A percentile compares a stretch with the other conserved stretches of the same genome.
phyloP scores from a whole-genome alignment of 2,797 vertebrate genomes.

The Halcyon leucocephala region DNA sequence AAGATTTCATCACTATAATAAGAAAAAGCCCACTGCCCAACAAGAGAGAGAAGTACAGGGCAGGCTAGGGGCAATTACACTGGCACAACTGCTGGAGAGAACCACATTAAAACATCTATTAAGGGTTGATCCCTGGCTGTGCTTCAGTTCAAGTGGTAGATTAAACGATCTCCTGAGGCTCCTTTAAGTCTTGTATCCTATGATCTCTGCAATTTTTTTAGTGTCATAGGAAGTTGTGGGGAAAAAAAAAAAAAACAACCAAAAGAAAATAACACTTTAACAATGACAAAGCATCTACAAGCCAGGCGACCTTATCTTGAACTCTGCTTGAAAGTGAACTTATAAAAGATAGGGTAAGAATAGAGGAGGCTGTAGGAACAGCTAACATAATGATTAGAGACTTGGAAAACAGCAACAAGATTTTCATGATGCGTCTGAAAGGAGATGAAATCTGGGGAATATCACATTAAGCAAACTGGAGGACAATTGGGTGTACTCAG shows the following conservation, averaged over 20 bases:
- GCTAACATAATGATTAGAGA: not conserved
- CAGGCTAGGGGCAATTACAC: not conserved
- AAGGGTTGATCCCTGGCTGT: not conserved
- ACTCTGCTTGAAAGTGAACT: not conserved
- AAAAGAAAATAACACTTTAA: not conserved
- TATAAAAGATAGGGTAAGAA: not conserved
- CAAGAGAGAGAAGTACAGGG: not conserved
- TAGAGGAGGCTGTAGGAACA: not conserved
- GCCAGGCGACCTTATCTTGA: not conserved
- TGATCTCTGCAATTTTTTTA: not conserved
- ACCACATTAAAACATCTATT: not conserved
- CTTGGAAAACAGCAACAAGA: not conserved
- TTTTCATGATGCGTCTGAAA: not conserved
- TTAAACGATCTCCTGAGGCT: conserved; percentile 20
- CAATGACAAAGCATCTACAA: not conserved
- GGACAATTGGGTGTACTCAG: not conserved
- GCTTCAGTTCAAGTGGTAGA: conserved; percentile 6
- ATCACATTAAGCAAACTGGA: not conserved
- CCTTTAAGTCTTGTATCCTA: not conserved
- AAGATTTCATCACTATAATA: not conserved
- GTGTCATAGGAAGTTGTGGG: not conserved
- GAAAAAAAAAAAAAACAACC: not conserved
- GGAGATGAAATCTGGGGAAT: not conserved
- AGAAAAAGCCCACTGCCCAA: not conserved
- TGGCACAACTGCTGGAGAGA: not conserved